Conservation (phyloP, 1,140 invertebrate genomes). For the Littorina saxatilis region DNA sequence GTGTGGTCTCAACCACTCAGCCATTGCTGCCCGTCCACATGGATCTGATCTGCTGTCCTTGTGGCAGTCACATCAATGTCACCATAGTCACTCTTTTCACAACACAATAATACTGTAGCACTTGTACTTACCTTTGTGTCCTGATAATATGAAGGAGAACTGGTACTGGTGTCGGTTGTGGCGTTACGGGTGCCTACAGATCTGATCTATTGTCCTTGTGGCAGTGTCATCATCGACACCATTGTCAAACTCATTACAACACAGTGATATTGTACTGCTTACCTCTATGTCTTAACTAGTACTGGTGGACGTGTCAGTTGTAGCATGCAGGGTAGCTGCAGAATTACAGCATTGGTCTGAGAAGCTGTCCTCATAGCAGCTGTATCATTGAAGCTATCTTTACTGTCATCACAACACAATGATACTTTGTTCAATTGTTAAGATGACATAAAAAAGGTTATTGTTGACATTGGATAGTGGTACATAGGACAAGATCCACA, state of each 20-base stretch:
- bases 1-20: no score
- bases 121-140: background rate
- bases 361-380: background rate
- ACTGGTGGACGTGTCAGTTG: background rate
- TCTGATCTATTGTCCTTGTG: conserved; percentile 79
- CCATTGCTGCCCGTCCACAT: no score
- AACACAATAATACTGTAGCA: conserved; percentile 75
- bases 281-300: background rate
- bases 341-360: no score
- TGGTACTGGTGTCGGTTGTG: background rate
- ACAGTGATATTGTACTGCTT: conserved; percentile 67
- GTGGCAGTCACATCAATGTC: conserved; percentile 76
- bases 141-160: background rate
- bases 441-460: no score
- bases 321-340: no score
- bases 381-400: no score
- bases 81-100: conserved; percentile 85
- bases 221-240: conserved; percentile 86
- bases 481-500: no score
- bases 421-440: no score
- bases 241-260: conserved; percentile 83
- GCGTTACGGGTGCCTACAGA: no score
- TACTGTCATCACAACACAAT: no score
- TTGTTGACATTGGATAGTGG: no score
- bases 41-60: background rate